phyloP scores from a whole-genome alignment of 2,113 vertebrate genomes.

The Verasper variegatus region DNA sequence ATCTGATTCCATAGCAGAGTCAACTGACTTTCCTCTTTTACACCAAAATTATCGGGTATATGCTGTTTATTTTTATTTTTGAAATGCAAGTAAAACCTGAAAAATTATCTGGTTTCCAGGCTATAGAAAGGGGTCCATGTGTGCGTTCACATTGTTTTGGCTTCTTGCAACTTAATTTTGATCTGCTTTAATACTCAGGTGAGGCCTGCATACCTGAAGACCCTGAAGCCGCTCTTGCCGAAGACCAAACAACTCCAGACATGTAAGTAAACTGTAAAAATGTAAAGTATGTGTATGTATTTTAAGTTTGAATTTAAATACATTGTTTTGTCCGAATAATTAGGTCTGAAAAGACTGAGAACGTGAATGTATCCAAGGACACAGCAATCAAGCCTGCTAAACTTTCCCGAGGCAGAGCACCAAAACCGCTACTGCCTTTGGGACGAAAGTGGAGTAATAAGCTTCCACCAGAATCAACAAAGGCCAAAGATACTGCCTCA shows the following conservation, averaged over 20 bases:
- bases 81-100: too few species aligned
- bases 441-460: slow-evolving; percentile 57
- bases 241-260: slow-evolving; percentile 38
- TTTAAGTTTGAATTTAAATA: background rate
- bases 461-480: slow-evolving; percentile 34
- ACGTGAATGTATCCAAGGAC: slow-evolving; percentile 51
- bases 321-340: background rate
- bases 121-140: background rate
- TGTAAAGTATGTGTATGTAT: background rate
- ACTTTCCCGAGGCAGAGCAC: slow-evolving; percentile 61
- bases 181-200: slow-evolving; percentile 44
- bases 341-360: slow-evolving; percentile 58
- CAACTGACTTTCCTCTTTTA: too few species aligned
- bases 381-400: slow-evolving; percentile 68
- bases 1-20: too few species aligned
- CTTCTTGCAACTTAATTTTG: background rate
- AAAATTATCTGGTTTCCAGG: background rate
- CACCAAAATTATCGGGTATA: too few species aligned
- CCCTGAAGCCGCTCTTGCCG: slow-evolving; percentile 48
- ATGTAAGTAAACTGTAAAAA: slow-evolving; percentile 47
- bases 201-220: slow-evolving; percentile 54
- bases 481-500: slow-evolving; percentile 14
- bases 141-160: background rate
- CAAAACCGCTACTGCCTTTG: slow-evolving; percentile 69
- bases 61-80: too few species aligned